These are phyloP conservation scores for Nothobranchius furzeri DNA, from an alignment of 2,113 vertebrate genomes.

Conservation along the genomic window DNA sequence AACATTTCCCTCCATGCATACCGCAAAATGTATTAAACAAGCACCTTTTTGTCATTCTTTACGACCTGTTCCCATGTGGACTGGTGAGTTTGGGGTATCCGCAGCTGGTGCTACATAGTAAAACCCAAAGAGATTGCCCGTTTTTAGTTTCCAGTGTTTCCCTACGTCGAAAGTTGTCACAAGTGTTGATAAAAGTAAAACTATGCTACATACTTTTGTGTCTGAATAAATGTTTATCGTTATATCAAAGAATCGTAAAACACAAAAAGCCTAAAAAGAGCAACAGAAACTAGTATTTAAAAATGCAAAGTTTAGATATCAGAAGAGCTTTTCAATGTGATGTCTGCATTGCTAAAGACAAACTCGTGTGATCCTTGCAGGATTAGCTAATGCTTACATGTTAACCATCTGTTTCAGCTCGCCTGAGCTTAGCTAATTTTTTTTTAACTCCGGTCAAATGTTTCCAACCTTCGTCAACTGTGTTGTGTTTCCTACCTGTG, in stretches of 20 bases:
- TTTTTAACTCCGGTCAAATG: constrained; percentile 18
- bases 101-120: neutral
- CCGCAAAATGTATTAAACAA: constrained; percentile 26
- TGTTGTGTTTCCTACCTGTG: constrained; percentile 60
- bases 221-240: no score
- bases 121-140: neutral
- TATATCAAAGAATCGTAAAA: no score
- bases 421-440: neutral
- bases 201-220: no score
- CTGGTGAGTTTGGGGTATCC: neutral
- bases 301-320: neutral
- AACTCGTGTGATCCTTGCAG: neutral
- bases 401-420: neutral
- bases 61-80: neutral
- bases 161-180: neutral
- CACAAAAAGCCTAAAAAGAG: neutral
- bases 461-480: neutral
- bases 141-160: neutral
- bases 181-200: neutral
- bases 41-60: constrained; percentile 3
- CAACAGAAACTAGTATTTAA: neutral
- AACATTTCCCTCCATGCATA: constrained; percentile 37
- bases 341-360: neutral
- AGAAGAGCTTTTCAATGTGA: neutral
- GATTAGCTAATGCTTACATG: neutral